Evolutionary conservation across 2,113 vertebrate species (phyloP).

Genomic region (Sylvia atricapilla): DNA sequence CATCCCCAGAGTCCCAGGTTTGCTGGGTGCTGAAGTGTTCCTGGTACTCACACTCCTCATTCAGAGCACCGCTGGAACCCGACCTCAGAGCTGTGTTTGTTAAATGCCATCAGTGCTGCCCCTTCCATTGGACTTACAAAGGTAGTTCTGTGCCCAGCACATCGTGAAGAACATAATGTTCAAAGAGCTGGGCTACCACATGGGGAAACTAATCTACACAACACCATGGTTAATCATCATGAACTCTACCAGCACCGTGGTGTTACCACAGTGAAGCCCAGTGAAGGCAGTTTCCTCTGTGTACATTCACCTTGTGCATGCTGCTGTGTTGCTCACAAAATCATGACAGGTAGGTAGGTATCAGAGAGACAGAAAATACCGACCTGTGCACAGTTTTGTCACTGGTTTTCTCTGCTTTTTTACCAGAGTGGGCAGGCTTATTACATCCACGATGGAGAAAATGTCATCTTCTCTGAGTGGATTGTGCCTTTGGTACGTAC

Average conservation of each 20-base stretch:
- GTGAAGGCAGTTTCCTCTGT: background rate
- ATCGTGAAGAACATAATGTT: background rate
- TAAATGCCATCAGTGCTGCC: background rate
- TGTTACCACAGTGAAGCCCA: background rate
- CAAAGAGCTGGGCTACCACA: background rate
- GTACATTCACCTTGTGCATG: background rate
- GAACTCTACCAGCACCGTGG: background rate
- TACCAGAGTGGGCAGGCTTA: conserved; percentile 90
- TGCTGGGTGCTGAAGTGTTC: background rate
- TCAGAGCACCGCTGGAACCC: background rate
- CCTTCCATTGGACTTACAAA: background rate
- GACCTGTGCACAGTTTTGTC: background rate
- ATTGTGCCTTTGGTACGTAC: conserved; percentile 85
- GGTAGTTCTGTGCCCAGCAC: background rate
- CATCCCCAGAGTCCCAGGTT: background rate
- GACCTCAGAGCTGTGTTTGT: background rate
- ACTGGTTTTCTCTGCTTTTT: conserved; percentile 18
- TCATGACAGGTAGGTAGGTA: background rate
- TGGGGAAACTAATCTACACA: background rate
- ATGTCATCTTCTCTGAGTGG: conserved; percentile 89
- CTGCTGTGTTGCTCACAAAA: background rate
- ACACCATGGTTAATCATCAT: background rate
- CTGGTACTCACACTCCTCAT: background rate
- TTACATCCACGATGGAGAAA: conserved; percentile 91
- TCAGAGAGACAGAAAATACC: background rate